Percentiles rank a stretch among this genome's conserved stretches.
Evolutionary conservation across 2,797 vertebrate species (phyloP).

Genomic region (Cyclopterus lumpus): DNA sequence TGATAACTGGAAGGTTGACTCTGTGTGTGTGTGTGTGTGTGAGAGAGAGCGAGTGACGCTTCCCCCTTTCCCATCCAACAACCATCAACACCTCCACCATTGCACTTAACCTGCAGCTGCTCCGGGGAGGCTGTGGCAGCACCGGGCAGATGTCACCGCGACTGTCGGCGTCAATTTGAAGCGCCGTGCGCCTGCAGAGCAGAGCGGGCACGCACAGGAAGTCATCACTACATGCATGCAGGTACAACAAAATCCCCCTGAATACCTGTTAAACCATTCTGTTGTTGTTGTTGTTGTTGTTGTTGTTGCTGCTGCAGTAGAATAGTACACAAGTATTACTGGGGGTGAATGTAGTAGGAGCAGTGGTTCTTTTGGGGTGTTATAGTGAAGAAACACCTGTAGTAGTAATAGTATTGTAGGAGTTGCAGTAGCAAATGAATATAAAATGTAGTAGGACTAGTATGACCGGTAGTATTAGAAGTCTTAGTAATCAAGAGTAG

Average conservation of each 20-base stretch:
- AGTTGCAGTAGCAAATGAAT: too few species aligned
- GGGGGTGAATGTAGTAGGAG: neutral
- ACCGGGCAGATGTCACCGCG: neutral
- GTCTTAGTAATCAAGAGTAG: neutral
- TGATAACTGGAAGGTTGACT: neutral
- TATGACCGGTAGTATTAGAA: neutral
- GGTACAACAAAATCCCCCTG: neutral
- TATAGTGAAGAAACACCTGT: neutral
- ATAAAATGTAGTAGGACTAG: neutral
- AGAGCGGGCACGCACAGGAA: neutral
- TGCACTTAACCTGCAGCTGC: constrained; percentile 31
- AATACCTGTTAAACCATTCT: neutral
- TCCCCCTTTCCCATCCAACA: neutral
- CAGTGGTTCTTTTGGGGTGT: neutral
- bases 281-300: neutral
- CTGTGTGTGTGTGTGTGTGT: neutral
- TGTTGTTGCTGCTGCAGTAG: neutral
- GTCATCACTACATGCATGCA: neutral
- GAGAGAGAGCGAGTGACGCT: neutral
- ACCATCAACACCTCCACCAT: neutral
- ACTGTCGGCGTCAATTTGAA: neutral
- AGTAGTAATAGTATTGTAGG: neutral
- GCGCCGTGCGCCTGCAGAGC: neutral
- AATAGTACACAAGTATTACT: neutral
- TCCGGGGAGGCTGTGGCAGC: neutral